A percentile compares a stretch with the other conserved stretches of the same genome.
Evolutionary conservation across 2,888 invertebrate species (phyloP).

Genomic region (Arge pagana): DNA sequence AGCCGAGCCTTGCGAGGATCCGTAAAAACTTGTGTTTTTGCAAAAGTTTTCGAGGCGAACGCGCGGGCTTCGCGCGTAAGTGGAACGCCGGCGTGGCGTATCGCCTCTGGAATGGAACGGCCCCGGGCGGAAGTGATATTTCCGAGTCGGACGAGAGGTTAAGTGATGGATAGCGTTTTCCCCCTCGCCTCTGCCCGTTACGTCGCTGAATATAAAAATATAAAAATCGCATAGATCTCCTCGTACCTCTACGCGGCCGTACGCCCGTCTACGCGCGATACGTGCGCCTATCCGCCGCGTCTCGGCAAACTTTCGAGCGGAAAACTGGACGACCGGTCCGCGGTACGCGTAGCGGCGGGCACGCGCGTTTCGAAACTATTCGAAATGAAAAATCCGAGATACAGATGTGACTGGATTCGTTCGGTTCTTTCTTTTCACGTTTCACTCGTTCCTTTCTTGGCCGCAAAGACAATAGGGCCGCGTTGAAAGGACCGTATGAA

Average conservation of each 20-base stretch:
- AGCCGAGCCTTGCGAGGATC: conserved; percentile 23
- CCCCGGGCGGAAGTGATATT: conserved; percentile 44
- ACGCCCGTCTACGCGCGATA: not conserved
- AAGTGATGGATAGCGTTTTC: conserved; percentile 53
- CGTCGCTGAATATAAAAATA: conserved; percentile 43
- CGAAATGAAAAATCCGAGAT: not conserved
- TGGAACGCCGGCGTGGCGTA: not conserved
- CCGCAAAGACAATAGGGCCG: conserved; percentile 40
- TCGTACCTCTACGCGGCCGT: conserved; percentile 32
- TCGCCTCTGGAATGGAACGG: conserved; percentile 15
- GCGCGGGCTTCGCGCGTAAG: no score
- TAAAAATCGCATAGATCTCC: conserved; percentile 54
- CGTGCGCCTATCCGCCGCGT: not conserved
- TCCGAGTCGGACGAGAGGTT: conserved; percentile 48
- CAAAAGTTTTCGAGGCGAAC: conserved; percentile 29
- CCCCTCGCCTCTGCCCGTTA: conserved; percentile 29
- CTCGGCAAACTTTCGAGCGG: not conserved
- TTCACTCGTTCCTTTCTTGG: not conserved
- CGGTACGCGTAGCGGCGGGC: not conserved
- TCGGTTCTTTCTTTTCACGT: conserved; percentile 8
- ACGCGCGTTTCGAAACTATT: not conserved
- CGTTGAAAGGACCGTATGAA: conserved; percentile 53
- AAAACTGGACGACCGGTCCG: not conserved
- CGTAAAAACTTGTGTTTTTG: conserved; percentile 27
- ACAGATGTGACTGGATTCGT: no score